phyloP scores from a whole-genome alignment of 1,140 invertebrate species.

The Andrena cerasifolii region DNA sequence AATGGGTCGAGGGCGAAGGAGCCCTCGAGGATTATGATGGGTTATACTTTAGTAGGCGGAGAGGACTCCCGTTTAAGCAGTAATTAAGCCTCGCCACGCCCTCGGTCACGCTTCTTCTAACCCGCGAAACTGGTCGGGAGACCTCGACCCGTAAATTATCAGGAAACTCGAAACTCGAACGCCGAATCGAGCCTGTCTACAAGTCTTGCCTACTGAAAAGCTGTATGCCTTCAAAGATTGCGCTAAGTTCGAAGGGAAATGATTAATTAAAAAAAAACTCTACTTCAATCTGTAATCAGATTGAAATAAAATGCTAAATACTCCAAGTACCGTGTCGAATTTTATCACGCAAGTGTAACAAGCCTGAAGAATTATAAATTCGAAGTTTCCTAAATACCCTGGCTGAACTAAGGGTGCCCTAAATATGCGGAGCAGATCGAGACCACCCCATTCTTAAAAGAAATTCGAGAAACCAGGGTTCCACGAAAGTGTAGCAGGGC shows the following conservation, averaged over 20 bases:
- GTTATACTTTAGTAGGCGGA: constrained; percentile 80
- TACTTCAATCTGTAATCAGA: no score
- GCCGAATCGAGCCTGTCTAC: not conserved
- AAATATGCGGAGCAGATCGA: no score
- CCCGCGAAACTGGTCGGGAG: constrained; percentile 29
- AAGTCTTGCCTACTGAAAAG: not conserved
- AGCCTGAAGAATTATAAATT: no score
- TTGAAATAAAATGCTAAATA: not conserved
- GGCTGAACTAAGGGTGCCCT: no score
- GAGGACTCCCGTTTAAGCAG: constrained; percentile 80
- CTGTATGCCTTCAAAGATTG: not conserved
- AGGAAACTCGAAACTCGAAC: constrained; percentile 17
- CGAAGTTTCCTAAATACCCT: no score
- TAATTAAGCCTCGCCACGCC: constrained; percentile 80
- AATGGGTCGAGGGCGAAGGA: constrained; percentile 60
- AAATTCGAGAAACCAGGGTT: constrained; percentile 5
- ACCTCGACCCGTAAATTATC: constrained; percentile 15
- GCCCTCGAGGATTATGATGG: constrained; percentile 76
- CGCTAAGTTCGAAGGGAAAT: not conserved
- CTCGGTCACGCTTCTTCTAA: constrained; percentile 74
- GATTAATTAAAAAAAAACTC: no score
- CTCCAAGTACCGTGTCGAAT: no score
- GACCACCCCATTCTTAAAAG: no score
- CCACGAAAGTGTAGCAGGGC: constrained; percentile 25
- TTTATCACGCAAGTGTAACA: no score